These are phyloP conservation scores for Falco concolor DNA, from an alignment of 2,797 vertebrate genomes.

Conservation along the genomic window DNA sequence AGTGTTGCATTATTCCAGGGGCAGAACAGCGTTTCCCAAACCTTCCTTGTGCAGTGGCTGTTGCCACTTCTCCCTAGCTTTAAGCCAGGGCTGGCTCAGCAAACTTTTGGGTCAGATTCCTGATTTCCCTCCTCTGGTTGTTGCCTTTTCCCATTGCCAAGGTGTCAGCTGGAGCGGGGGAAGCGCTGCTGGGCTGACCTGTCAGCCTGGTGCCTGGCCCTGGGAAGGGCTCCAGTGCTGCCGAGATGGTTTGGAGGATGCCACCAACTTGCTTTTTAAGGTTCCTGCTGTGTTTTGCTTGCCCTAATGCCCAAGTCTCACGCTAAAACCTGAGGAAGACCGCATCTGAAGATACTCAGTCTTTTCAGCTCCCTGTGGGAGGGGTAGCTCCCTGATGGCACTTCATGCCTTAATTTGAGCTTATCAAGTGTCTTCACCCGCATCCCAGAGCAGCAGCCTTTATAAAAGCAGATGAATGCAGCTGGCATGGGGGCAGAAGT, in stretches of 20 bases:
- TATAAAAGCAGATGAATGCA: background rate
- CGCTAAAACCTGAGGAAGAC: background rate
- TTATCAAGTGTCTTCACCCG: background rate
- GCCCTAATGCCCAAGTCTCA: background rate
- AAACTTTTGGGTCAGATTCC: background rate
- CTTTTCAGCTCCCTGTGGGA: background rate
- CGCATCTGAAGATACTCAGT: background rate
- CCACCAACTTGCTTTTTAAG: background rate
- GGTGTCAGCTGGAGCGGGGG: fast-evolving
- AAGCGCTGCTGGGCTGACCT: fast-evolving
- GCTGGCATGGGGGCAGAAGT: background rate
- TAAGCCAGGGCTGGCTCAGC: background rate
- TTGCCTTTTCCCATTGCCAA: background rate
- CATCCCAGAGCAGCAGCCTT: background rate
- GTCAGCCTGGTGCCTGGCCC: background rate
- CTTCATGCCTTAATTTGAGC: background rate
- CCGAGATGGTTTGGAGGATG: background rate
- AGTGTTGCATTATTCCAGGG: background rate
- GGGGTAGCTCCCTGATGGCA: background rate
- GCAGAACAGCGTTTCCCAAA: background rate
- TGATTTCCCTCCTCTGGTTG: background rate
- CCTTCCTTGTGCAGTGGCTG: background rate
- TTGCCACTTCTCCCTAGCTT: background rate
- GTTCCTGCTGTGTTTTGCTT: background rate
- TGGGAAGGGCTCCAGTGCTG: background rate